Evolutionary conservation across 2,888 invertebrate species (phyloP), one percentile per base, ranked within the genome.

Genomic region (Ctenicera cuprea): DNA sequence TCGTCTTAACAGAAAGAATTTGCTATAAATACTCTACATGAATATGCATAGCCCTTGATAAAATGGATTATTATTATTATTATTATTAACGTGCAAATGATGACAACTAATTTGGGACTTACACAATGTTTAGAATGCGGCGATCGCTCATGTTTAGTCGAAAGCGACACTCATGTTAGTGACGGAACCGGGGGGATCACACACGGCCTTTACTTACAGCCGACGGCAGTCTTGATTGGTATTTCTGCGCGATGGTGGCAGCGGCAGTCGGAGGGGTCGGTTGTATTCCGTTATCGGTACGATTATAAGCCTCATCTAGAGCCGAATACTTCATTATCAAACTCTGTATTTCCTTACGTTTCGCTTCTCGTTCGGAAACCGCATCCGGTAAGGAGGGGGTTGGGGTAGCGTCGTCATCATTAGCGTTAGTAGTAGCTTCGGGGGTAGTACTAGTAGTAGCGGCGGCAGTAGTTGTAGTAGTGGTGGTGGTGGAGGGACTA

Each of bases 281-380:
- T 52, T 71, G 50, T 26, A 69, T 67, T 57, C 67, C 54, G 20
- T 71, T 52, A 85, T 63, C 87, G 64, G 82, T 77, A 71, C 80
- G 80, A 85, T 87, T 91, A 85, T 92, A 93, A 71, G 91, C 91
- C 82, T 94, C 94, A 81, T 94, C 94, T 78, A 95, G 88, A 54
- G 94, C 94, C 33, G 94, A 92, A 85, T 95, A 95, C 85, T 95
- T 95, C 89, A 93, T 90, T 75, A 95, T 94, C 73, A 96, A 88
- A 81, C 93, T 92, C 85, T 94, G 94, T 73, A 95, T 94, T 84
- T 96, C 95, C 82, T 95, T 95, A 41, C 95, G 90, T 80, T 93
- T 92, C 9, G 93, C 93, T 85, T 95, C 94, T 52, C 95, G 89
- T 79, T 95, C 95, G 78, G 90, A 90, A 22, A 89, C 88, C 75